Evolutionary conservation across 1,140 invertebrate species (phyloP).

Genomic region (Drosophila ohnishii): DNA sequence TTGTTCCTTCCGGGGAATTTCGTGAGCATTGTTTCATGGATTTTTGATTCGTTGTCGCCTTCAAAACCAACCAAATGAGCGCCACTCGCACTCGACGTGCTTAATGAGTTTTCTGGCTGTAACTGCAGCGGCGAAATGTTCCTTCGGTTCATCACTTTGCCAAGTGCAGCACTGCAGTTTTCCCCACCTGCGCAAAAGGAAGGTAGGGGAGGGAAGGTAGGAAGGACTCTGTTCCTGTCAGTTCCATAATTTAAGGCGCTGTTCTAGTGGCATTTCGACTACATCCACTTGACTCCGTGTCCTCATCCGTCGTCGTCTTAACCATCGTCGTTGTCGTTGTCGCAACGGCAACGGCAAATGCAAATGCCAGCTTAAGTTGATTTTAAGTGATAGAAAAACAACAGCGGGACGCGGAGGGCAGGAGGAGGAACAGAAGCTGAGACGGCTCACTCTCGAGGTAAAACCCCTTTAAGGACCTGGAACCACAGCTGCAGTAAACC

Average conservation of each 20-base stretch:
- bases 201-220: neutral
- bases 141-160: constrained; percentile 78
- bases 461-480: constrained; percentile 54
- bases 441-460: constrained; percentile 24
- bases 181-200: constrained; percentile 33
- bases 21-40: constrained; percentile 68
- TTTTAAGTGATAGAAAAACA: constrained; percentile 81
- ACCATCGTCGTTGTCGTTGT: constrained; percentile 1
- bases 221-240: constrained; percentile 4
- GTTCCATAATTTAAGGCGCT: constrained; percentile 76
- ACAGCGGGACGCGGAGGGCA: constrained; percentile 20
- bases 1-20: constrained; percentile 51
- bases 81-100: constrained; percentile 74
- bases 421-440: constrained; percentile 18
- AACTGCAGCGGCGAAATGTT: constrained; percentile 56
- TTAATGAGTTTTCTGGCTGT: constrained; percentile 79
- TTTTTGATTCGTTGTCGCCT: constrained; percentile 73
- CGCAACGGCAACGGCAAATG: constrained; percentile 42
- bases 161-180: constrained; percentile 75
- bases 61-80: constrained; percentile 54
- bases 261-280: constrained; percentile 77
- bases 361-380: constrained; percentile 81
- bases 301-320: constrained; percentile 6
- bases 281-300: constrained; percentile 71
- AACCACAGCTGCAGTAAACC: constrained; percentile 29